Percentiles rank a stretch among this genome's conserved stretches.
Conservation (phyloP, 2,888 invertebrate genomes). For the Drosophila pegasa region DNA sequence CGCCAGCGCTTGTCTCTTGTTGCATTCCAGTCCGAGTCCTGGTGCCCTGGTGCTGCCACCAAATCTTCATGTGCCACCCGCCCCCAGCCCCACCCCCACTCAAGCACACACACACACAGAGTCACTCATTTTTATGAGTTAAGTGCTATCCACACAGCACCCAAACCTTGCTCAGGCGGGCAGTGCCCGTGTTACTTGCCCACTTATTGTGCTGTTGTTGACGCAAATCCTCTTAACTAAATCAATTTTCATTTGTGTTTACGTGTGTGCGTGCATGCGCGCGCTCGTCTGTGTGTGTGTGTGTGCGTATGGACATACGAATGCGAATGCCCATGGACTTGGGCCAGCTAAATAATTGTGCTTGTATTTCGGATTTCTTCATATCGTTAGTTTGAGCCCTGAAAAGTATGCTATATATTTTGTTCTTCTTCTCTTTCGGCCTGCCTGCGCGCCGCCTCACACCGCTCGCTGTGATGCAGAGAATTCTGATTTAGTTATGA, state of each 20-base stretch:
- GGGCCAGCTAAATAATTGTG: conserved; percentile 56
- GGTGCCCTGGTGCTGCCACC: conserved; percentile 2
- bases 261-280: conserved; percentile 34
- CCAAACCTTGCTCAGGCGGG: conserved; percentile 22
- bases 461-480: not conserved
- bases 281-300: not conserved
- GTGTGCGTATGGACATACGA: conserved; percentile 25
- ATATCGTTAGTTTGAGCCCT: conserved; percentile 33
- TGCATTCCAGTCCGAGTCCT: conserved; percentile 55
- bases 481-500: conserved; percentile 38
- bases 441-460: not conserved
- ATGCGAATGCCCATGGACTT: conserved; percentile 48
- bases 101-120: conserved; percentile 21
- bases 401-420: conserved; percentile 63
- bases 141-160: conserved; percentile 69
- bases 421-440: not conserved
- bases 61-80: conserved; percentile 36
- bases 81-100: conserved; percentile 10
- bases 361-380: conserved; percentile 52
- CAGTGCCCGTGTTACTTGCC: conserved; percentile 65
- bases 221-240: conserved; percentile 80
- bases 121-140: conserved; percentile 76
- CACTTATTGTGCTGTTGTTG: conserved; percentile 80
- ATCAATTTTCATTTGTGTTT: conserved; percentile 78
- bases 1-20: conserved; percentile 56